Percentiles rank a stretch among this genome's conserved stretches.
Evolutionary conservation across 2,888 invertebrate species (phyloP).

Genomic region (Graphium colonna): DNA sequence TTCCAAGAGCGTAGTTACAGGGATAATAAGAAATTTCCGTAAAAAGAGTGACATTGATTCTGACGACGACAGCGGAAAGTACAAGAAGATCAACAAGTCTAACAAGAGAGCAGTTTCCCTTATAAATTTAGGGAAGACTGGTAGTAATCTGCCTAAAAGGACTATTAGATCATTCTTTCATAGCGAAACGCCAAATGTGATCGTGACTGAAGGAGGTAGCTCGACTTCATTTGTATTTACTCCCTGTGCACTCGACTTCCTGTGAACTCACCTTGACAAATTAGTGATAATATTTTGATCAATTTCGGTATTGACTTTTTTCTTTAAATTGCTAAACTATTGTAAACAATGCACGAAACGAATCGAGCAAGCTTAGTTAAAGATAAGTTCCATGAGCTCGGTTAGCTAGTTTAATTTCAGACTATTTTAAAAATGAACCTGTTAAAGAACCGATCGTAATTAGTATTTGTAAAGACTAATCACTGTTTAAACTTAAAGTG

Average conservation of each 20-base stretch:
- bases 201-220: conserved; percentile 78
- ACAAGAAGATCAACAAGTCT: conserved; percentile 70
- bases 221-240: conserved; percentile 20
- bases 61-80: conserved; percentile 70
- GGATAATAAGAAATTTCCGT: conserved; percentile 59
- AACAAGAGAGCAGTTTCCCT: conserved; percentile 70
- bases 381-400: too few relatives aligned
- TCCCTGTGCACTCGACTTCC: conserved; percentile 22
- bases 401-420: too few relatives aligned
- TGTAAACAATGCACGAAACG: too few relatives aligned
- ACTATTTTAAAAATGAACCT: too few relatives aligned
- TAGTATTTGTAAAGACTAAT: too few relatives aligned
- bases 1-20: conserved; percentile 57
- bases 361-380: too few relatives aligned
- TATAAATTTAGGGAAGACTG: conserved; percentile 59
- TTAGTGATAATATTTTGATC: conserved; percentile 19
- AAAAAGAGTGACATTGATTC: conserved; percentile 60
- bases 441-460: too few relatives aligned
- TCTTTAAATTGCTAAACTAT: too few relatives aligned
- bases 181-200: conserved; percentile 69
- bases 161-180: conserved; percentile 68
- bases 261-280: too few relatives aligned
- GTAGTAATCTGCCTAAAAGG: conserved; percentile 57
- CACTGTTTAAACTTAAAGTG: too few relatives aligned
- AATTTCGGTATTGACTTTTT: neutral